Evolutionary conservation across 2,888 invertebrate genomes (phyloP), one percentile per base, ranked within the genome.

Genomic region (Nymphalis urticae): DNA sequence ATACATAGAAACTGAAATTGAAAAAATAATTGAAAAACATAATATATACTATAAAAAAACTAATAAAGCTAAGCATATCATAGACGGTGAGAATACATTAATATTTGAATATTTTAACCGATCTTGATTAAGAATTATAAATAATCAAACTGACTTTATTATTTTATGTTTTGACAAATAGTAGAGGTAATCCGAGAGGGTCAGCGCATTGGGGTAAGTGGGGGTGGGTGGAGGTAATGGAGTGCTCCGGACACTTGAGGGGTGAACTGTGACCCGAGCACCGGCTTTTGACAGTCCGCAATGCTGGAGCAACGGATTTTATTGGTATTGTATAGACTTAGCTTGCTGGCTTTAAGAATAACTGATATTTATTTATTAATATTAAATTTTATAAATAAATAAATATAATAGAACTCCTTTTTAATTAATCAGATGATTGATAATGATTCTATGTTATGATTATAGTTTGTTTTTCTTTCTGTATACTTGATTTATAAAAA

Each of bases 281-380:
- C 80, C 80, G 79, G 89, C 91, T 89, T 91, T 91, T 91, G 90
- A 89, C 90, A 88, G 90, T 87, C 86, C 85, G 83, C 87, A 87
- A 83, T 81, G 87, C 85, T 82, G 79, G 82, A 81, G 73, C 71
- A 72, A 72, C 70, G 71, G 70, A 72, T 72, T 75, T 75, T 76
- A 75, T 76, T 76, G 76, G 75, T 75, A 75, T 73, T 72, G 72
- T 71, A 74, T 64, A 71, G 71, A 66, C 68, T 71, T 67, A 16
- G 19, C 58, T 58, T 42, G 19, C 36, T 42, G 19, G 8, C 58
- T 58, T 58, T 42, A 58, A n/a, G 42, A 58, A 9, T 58, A 42
- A 42, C 10, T 58, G 10, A 42, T 19, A 17, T n/a, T 61, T 48
- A 21, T 8, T 6, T 9, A 47, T 60, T 60, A 2, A 19, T 19